Evolutionary conservation across 53 echinoderm and acorn worm genomes (phyloP), one percentile per base, ranked within the genome.

Genomic region (Echinometra lucunter): DNA sequence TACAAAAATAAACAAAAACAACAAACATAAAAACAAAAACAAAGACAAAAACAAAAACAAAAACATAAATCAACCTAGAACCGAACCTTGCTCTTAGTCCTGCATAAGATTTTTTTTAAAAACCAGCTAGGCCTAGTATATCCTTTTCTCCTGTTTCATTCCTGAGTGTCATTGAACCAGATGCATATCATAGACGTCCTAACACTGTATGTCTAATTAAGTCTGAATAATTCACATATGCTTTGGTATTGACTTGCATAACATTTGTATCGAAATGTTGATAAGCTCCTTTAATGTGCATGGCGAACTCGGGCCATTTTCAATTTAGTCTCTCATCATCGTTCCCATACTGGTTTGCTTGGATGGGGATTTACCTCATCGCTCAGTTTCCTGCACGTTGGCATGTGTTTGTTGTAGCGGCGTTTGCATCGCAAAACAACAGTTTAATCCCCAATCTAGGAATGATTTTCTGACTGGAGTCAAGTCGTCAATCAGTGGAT

Each of bases 281-380:
- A 78, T 42, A 4, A 19, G 78, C 42, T 15, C 38, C 78, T 78
- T 78, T 78, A 75, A 75, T 38, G 4, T 40, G 6, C 23, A 37
- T 19, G 9, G 15, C 35, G 17, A 7, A 11, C 34, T 35, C 27
- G 37, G 17, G 21, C 78, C 16, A 42, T 78, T 78, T 78, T 40
- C 78, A 42, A 40, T 78, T 38, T 42, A 35, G 21, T 6, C 78
- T 78, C 78, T 78, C 78, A 78, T 78, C 78, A 78, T 78, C 78
- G 23, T 42, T 78, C 23, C 6, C 38, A 40, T 42, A 78, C 1
- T 38, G 19, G 78, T 21, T 17, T 78, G 78, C 42, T 78, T 19
- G 42, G 1, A 78, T 18, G 23, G 19, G 78, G 78, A 78, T 78
- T 18, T 40, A 38, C 35, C 78, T 78, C 78, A 42, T 19, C 42